Conservation (phyloP, 2,797 vertebrate genomes). For the Prunella strophiata region DNA sequence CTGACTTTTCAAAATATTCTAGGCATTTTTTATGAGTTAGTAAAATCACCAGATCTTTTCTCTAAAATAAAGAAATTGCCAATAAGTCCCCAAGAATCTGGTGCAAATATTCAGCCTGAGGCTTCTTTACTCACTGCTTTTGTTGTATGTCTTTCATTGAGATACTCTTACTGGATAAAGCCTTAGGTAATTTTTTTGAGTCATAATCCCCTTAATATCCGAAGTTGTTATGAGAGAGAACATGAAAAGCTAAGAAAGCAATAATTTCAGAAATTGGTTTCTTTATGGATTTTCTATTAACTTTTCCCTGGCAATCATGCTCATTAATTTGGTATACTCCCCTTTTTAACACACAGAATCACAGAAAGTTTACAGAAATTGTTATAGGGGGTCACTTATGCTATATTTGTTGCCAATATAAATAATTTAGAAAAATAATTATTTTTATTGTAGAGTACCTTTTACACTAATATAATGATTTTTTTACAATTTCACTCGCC, state of each 20-base stretch:
- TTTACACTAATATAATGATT: background rate
- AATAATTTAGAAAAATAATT: background rate
- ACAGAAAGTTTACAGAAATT: background rate
- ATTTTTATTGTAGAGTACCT: background rate
- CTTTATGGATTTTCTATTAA: slow-evolving; percentile 19
- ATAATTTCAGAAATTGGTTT: slow-evolving; percentile 26
- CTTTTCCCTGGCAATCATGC: background rate
- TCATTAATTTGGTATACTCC: background rate
- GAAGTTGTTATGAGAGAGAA: background rate
- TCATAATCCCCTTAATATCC: slow-evolving; percentile 5
- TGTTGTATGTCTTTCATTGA: slow-evolving; percentile 13
- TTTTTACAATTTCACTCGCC: background rate
- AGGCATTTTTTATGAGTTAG: background rate
- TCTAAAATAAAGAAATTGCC: slow-evolving; percentile 5
- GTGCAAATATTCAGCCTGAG: slow-evolving; percentile 33
- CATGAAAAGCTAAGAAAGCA: slow-evolving; percentile 15
- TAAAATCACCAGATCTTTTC: background rate
- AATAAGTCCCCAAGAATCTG: background rate
- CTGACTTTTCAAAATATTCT: background rate
- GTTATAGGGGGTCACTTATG: background rate
- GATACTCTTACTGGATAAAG: background rate
- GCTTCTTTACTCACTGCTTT: slow-evolving; percentile 22
- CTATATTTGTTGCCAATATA: background rate
- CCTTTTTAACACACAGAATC: background rate
- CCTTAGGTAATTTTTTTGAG: background rate